phyloP scores from a whole-genome alignment of 1,140 invertebrate genomes.

The Solenopsis fugax region DNA sequence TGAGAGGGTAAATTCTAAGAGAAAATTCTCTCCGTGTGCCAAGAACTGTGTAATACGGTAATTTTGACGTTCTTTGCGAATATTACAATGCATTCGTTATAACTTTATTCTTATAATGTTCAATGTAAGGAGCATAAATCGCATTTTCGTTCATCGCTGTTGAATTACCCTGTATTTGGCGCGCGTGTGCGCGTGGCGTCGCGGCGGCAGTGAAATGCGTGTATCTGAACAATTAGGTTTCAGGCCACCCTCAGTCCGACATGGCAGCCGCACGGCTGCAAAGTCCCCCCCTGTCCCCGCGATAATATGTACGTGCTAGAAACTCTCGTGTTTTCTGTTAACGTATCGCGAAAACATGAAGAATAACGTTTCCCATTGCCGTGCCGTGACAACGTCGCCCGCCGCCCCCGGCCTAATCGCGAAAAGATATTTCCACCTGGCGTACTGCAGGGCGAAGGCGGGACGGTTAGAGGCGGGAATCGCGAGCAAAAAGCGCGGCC shows the following conservation, averaged over 20 bases:
- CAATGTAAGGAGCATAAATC: neutral
- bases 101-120: neutral
- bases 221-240: conserved; percentile 82
- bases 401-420: conserved; percentile 69
- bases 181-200: conserved; percentile 30
- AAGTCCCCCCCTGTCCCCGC: conserved; percentile 28
- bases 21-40: too few species aligned
- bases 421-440: conserved; percentile 75
- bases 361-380: conserved; percentile 77
- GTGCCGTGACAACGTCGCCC: conserved; percentile 70
- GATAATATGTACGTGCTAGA: conserved; percentile 78
- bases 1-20: too few species aligned
- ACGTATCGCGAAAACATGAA: conserved; percentile 79
- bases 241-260: conserved; percentile 65
- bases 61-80: neutral
- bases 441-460: conserved; percentile 13
- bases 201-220: conserved; percentile 77
- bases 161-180: conserved; percentile 38
- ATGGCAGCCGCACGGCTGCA: conserved; percentile 44
- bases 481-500: conserved; percentile 49
- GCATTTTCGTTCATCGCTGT: neutral
- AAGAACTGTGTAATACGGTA: neutral
- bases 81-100: neutral
- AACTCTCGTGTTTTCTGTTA: conserved; percentile 79
- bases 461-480: neutral